Conservation (phyloP, 1,140 invertebrate species). For the Maniola jurtina region DNA sequence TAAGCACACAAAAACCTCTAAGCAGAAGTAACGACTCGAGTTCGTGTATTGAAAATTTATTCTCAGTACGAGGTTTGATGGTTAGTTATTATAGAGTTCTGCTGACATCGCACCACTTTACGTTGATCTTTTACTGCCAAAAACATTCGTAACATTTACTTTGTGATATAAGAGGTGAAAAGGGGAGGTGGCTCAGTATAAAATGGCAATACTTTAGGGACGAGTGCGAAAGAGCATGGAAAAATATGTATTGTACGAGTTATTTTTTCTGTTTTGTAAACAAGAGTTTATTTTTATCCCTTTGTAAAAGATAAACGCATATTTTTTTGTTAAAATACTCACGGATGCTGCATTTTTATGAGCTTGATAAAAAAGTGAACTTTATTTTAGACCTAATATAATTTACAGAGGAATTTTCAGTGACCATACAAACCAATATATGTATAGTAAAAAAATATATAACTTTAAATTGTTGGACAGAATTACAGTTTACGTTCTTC, state of each 20-base stretch:
- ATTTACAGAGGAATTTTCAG: too few relatives aligned
- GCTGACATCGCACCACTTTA: conserved; percentile 41
- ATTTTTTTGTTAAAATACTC: background rate
- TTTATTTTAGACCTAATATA: too few relatives aligned
- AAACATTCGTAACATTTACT: conserved; percentile 13
- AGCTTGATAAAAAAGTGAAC: too few relatives aligned
- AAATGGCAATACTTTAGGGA: conserved; percentile 29
- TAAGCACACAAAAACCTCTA: conserved; percentile 51
- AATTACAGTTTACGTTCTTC: too few relatives aligned
- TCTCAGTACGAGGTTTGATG: conserved; percentile 64
- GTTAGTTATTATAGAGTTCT: conserved; percentile 64
- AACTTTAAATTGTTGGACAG: too few relatives aligned
- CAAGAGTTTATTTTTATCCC: conserved; percentile 56
- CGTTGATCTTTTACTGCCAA: conserved; percentile 29
- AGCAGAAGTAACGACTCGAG: conserved; percentile 67
- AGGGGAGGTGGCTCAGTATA: conserved; percentile 35
- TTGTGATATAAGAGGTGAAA: conserved; percentile 11
- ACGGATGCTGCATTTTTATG: too few relatives aligned
- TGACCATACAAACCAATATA: too few relatives aligned
- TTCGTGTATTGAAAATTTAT: conserved; percentile 74
- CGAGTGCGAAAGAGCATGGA: conserved; percentile 37
- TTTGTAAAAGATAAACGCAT: background rate
- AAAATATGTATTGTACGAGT: conserved; percentile 51
- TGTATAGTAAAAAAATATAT: too few relatives aligned
- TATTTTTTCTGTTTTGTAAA: conserved; percentile 59